Evolutionary conservation across 2,113 vertebrate genomes (phyloP), one percentile per base, ranked within the genome.

Genomic region (Tympanuchus pallidicinctus): DNA sequence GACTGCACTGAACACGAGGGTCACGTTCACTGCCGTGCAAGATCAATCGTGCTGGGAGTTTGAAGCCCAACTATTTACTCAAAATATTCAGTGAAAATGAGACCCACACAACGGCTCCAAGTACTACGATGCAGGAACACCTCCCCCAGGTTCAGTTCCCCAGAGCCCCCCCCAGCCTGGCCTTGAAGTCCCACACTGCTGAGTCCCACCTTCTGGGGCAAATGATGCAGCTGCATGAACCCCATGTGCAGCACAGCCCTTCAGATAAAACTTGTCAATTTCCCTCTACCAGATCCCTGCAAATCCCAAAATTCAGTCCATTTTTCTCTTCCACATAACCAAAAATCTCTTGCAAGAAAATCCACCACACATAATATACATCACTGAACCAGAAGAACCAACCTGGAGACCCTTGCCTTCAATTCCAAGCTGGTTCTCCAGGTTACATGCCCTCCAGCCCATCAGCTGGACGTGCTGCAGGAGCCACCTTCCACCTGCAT

Each of bases 151-250:
- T 25, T 22, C 8, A 14, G 22, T 6, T 25, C 25, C 61, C 36
- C 36, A 38, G 36, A 38, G 24, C 22, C 60, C 60, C 34, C 34
- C 24, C 34, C 32, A 38, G 36, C 60, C 60, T 61, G 60, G 34
- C 60, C 60, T 24, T 25, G 60, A 38, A 61, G 22, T 36, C 21
- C 59, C 22, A 6, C 59, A 36, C 34, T 61, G 34, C 34, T 61
- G 57, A 30, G 50, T 36, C 72, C 40, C 45, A 50, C 7, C 40
- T 27, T 81, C 19, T 17, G 45, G 66, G 42, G 42, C 1, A 61
- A 15, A 5, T 38, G 1, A 48, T 27, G 40, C 56, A 13, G 2
- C 27, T 6, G 34, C 27, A 4, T 2, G 34, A 0, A 3, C 5
- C 15, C 12, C 16, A 2, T 0, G 11, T 27, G 24, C 47, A 57